phyloP scores from a whole-genome alignment of 2,113 vertebrate genomes.

The Phoxinus phoxinus region DNA sequence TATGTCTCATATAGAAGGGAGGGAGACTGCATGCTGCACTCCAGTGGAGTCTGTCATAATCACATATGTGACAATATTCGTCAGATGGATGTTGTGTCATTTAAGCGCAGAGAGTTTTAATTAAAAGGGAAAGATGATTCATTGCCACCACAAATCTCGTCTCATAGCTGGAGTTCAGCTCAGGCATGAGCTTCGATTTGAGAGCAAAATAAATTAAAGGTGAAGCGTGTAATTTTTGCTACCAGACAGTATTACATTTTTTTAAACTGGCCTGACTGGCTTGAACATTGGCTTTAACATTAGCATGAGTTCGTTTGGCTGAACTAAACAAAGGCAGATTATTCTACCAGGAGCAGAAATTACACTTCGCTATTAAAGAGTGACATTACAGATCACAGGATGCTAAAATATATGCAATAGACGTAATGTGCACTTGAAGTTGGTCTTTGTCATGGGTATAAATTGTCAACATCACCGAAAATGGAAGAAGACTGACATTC shows the following conservation, averaged over 20 bases:
- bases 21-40: neutral
- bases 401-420: neutral
- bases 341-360: neutral
- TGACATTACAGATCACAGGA: neutral
- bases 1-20: conserved; percentile 10
- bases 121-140: conserved; percentile 25
- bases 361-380: neutral
- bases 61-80: conserved; percentile 9
- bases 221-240: neutral
- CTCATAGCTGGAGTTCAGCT: conserved; percentile 22
- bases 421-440: neutral
- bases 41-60: conserved; percentile 32
- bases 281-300: neutral
- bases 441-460: neutral
- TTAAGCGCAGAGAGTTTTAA: conserved; percentile 31
- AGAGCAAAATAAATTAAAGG: neutral
- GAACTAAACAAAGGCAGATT: neutral
- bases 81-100: conserved; percentile 32
- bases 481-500: neutral
- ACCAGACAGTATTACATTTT: neutral
- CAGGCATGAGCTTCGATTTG: neutral
- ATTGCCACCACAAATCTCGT: neutral
- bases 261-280: neutral
- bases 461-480: neutral
- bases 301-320: conserved; percentile 3